Percentiles rank a stretch among this genome's conserved stretches.
Evolutionary conservation across 2,888 invertebrate species (phyloP).

Genomic region (Parelbella ahira): DNA sequence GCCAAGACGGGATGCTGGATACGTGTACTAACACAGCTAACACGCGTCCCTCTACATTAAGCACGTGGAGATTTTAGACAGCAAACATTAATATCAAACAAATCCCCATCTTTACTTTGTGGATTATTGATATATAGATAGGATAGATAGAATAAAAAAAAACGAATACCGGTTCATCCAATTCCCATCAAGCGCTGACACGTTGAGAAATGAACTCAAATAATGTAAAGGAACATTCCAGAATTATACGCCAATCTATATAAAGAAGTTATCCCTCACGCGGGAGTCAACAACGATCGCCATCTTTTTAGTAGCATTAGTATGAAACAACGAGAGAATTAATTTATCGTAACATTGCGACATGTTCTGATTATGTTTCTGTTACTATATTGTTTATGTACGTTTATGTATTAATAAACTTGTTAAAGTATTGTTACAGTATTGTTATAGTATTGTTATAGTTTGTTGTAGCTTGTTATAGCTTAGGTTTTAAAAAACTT

Average conservation of each 20-base stretch:
- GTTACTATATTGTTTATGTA: too few relatives aligned
- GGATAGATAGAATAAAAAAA: constrained; percentile 8
- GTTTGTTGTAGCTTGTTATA: too few relatives aligned
- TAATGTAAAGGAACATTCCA: constrained; percentile 14
- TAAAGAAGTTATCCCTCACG: constrained; percentile 22
- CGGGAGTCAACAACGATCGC: constrained; percentile 8
- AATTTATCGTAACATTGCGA: too few relatives aligned
- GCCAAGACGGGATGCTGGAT: constrained; percentile 19
- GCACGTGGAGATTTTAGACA: constrained; percentile 6
- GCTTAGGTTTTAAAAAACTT: too few relatives aligned
- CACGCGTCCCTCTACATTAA: constrained; percentile 11
- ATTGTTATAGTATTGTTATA: too few relatives aligned
- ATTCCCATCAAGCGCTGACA: constrained; percentile 20
- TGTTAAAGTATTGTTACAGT: too few relatives aligned
- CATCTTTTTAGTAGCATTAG: constrained; percentile 10
- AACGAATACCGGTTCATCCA: constrained; percentile 8
- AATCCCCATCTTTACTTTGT: too few relatives aligned
- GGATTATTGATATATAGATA: constrained; percentile 17
- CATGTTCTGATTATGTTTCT: too few relatives aligned
- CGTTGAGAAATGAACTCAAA: constrained; percentile 25
- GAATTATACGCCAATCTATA: constrained; percentile 23
- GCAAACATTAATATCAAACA: constrained; percentile 12
- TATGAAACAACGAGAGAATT: too few relatives aligned
- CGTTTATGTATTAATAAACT: too few relatives aligned
- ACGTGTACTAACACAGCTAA: constrained; percentile 3